Conservation (phyloP, 2,888 invertebrate species). For the Epinotia ramella region DNA sequence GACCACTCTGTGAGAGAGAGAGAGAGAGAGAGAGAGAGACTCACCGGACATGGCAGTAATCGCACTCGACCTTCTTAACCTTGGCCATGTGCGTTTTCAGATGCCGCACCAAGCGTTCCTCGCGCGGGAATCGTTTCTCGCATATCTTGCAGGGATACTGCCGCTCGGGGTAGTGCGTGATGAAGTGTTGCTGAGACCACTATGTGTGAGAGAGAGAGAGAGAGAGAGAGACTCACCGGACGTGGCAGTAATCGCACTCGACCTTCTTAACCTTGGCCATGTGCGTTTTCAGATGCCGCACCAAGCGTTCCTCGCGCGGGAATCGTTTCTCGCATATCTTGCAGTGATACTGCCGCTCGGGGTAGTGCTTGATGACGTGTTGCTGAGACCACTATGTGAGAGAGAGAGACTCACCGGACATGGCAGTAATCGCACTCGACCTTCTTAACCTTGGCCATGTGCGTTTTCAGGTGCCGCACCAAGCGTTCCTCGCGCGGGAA, state of each 20-base stretch:
- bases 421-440: slow-evolving; percentile 64
- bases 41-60: slow-evolving; percentile 62
- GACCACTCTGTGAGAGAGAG: slow-evolving; percentile 59
- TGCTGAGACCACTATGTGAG: slow-evolving; percentile 59
- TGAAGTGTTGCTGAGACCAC: slow-evolving; percentile 58
- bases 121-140: too few species aligned
- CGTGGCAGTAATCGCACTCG: slow-evolving; percentile 63
- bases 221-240: too few species aligned
- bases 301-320: too few species aligned
- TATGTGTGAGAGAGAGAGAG: too few species aligned
- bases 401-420: slow-evolving; percentile 55
- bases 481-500: slow-evolving; percentile 58
- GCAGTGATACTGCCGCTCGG: slow-evolving; percentile 59
- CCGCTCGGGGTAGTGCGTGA: slow-evolving; percentile 55
- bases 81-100: slow-evolving; percentile 50
- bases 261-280: slow-evolving; percentile 48
- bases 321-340: slow-evolving; percentile 57
- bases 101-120: slow-evolving; percentile 55
- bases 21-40: too few species aligned
- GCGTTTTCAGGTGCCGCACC: slow-evolving; percentile 54
- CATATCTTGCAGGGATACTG: slow-evolving; percentile 62
- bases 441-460: slow-evolving; percentile 49
- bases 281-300: slow-evolving; percentile 56
- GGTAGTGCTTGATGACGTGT: slow-evolving; percentile 60
- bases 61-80: slow-evolving; percentile 56